Conservation (phyloP, 2,888 invertebrate genomes). For the Polyploca ridens region DNA sequence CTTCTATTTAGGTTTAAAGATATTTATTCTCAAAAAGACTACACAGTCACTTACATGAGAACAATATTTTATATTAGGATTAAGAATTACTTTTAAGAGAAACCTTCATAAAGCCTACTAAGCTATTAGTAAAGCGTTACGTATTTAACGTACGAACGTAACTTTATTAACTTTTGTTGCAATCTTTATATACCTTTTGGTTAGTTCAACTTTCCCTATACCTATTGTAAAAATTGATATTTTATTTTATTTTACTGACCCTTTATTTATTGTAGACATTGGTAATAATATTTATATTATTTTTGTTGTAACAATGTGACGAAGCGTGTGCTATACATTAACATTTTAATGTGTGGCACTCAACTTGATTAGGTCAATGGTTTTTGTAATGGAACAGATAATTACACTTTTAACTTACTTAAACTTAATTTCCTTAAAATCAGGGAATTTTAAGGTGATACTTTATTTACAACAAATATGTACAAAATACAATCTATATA, state of each 20-base stretch:
- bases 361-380: not conserved
- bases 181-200: not conserved
- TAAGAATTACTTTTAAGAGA: no score
- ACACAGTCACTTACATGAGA: no score
- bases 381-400: not conserved
- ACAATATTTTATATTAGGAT: no score
- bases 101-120: not conserved
- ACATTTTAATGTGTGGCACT: not conserved
- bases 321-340: not conserved
- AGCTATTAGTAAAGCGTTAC: not conserved
- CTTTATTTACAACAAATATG: no score
- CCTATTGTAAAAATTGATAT: constrained; percentile 2
- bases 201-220: not conserved
- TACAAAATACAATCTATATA: no score
- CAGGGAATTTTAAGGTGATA: no score
- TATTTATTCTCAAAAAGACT: no score
- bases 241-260: not conserved
- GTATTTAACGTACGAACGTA: not conserved
- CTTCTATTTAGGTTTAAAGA: no score
- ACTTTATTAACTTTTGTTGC: not conserved
- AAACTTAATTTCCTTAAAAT: no score
- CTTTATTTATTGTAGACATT: not conserved
- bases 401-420: not conserved
- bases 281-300: not conserved
- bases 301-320: not conserved